These are phyloP conservation scores for Pseudomugil tenellus DNA, from an alignment of 2,797 vertebrate genomes.

Conservation along the genomic window DNA sequence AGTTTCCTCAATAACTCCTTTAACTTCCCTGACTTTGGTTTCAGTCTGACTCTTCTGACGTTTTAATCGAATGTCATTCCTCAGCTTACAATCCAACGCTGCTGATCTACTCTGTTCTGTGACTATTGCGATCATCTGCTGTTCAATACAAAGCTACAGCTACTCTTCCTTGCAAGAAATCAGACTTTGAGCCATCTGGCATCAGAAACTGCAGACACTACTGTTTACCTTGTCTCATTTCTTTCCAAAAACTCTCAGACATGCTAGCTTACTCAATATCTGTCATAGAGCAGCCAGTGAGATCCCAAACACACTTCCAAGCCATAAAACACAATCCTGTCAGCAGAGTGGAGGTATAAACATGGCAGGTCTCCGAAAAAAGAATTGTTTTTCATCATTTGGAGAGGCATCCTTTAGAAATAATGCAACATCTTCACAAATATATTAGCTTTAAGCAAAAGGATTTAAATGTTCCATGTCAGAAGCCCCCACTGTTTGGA, in stretches of 20 bases:
- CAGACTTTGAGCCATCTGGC: conserved; percentile 68
- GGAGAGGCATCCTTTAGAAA: conserved; percentile 3
- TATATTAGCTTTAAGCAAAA: conserved; percentile 1
- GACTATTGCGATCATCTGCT: conserved; percentile 50
- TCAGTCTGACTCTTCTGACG: conserved; percentile 25
- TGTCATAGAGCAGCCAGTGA: conserved; percentile 66
- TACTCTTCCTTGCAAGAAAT: conserved; percentile 44
- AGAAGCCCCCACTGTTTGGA: background rate
- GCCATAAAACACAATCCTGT: conserved; percentile 48
- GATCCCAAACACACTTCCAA: conserved; percentile 48
- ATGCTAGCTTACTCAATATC: conserved; percentile 63
- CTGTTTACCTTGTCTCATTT: conserved; percentile 64
- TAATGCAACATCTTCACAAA: background rate
- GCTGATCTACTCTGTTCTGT: conserved; percentile 44
- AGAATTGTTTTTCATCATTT: conserved; percentile 14
- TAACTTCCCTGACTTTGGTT: conserved; percentile 41
- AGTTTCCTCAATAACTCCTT: conserved; percentile 39
- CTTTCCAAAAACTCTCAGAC: conserved; percentile 65
- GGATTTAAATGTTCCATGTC: background rate
- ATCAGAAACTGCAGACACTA: conserved; percentile 49
- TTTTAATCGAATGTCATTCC: conserved; percentile 45
- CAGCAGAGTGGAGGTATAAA: conserved; percentile 35
- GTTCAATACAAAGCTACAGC: conserved; percentile 31
- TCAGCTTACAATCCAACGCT: conserved; percentile 38
- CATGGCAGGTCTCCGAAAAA: conserved; percentile 33